A percentile compares a stretch with the other conserved stretches of the same genome.
Evolutionary conservation across 2,888 invertebrate species (phyloP).

Genomic region (Orchesellides sinensis): DNA sequence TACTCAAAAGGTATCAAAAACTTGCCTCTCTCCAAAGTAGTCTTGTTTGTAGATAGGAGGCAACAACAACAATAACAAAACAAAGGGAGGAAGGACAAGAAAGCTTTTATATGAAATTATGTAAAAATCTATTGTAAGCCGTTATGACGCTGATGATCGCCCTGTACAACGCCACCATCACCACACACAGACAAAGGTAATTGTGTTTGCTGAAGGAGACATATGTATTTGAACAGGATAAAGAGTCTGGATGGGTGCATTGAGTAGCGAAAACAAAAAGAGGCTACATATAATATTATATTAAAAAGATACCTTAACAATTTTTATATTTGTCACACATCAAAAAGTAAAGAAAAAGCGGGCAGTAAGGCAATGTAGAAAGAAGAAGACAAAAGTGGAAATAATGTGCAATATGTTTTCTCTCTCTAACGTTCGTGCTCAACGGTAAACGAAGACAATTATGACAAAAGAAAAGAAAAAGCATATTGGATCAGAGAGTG

Average conservation of each 20-base stretch:
- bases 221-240: constrained; percentile 22
- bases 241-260: background rate
- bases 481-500: too few species aligned
- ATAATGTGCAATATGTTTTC: too few species aligned
- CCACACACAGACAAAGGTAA: constrained; percentile 11
- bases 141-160: background rate
- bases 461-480: too few species aligned
- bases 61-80: background rate
- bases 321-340: background rate
- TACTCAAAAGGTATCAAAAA: too few species aligned
- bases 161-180: background rate
- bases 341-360: background rate
- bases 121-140: background rate
- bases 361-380: background rate
- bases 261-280: background rate
- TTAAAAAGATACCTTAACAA: background rate
- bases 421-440: too few species aligned
- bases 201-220: constrained; percentile 33
- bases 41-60: background rate
- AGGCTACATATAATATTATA: background rate
- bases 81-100: background rate
- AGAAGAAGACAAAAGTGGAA: background rate
- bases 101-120: background rate
- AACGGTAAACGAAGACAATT: too few species aligned
- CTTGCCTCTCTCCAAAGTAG: too few species aligned